A percentile compares a stretch with the other conserved stretches of the same genome.
Conservation (phyloP, 1,140 invertebrate genomes). For the Triops longicaudatus region DNA sequence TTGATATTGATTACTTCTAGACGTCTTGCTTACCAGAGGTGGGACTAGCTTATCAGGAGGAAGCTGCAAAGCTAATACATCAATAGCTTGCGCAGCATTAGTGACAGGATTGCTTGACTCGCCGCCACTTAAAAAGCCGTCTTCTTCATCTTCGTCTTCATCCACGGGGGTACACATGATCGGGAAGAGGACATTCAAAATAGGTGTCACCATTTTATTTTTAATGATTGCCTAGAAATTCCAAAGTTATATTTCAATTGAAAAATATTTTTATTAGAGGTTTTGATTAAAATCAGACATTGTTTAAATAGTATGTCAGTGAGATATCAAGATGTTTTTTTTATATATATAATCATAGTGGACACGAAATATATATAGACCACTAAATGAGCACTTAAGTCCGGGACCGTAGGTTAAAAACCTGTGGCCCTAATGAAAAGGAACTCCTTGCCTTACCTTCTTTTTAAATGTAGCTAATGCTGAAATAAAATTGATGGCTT, state of each 20-base stretch:
- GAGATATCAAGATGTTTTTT: background rate
- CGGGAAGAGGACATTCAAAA: constrained; percentile 56
- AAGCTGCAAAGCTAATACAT: constrained; percentile 63
- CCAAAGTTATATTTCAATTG: constrained; percentile 14
- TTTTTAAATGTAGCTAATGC: constrained; percentile 57
- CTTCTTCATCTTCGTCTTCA: constrained; percentile 46
- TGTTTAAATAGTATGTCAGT: background rate
- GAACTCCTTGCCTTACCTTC: constrained; percentile 43
- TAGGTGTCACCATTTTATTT: constrained; percentile 60
- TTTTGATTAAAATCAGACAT: too few species aligned
- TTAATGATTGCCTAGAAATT: constrained; percentile 54
- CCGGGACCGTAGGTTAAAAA: background rate
- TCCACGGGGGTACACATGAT: constrained; percentile 53
- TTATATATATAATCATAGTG: too few species aligned
- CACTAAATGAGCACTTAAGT: background rate
- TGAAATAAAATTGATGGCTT: constrained; percentile 56
- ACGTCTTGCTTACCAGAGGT: constrained; percentile 47
- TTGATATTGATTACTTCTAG: background rate
- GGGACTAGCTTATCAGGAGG: constrained; percentile 67
- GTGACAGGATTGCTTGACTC: constrained; percentile 51
- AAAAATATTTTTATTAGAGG: background rate
- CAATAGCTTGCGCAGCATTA: constrained; percentile 61
- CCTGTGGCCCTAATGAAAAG: background rate
- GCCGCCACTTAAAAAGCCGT: constrained; percentile 15
- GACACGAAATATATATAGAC: background rate